Evolutionary conservation across 2,113 vertebrate genomes (phyloP), one percentile per base, ranked within the genome.

Genomic region (Nansenia antarctica): DNA sequence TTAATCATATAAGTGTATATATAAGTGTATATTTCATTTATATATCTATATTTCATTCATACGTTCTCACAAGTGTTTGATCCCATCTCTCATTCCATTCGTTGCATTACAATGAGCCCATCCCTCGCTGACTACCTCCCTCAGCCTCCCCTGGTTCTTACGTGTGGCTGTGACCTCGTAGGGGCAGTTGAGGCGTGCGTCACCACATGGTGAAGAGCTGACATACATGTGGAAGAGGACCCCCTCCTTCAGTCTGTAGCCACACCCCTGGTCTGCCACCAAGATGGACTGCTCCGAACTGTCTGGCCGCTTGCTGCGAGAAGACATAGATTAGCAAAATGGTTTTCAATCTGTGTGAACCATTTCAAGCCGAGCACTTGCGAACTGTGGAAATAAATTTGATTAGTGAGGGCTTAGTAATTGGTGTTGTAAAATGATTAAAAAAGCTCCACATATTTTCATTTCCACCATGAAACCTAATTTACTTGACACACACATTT

Each of bases 141-240:
- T 3, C 24, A n/a, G n/a, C n/a, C n/a, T n/a, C n/a, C n/a, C n/a
- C n/a, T n/a, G 12, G 9, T 7, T 69, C 96, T 98, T 95, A 99
- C 98, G 31, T 73, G 98, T 94, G 0, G 93, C 69, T 5, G 94
- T 93, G 90, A 96, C 94, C 74, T 99, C 96, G 1, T 98, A 96
- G 52, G 97, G 98, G 11, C 97, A 99, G 92, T 98, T 92, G 81
- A 99, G 93, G 49, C 98, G 93, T 0, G 95, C 97, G 0, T 99
- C 98, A 65, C 98, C 97, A 3, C 98, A 99, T 53, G 98, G 98
- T 0, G 97, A 98, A 0, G 96, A 96, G 92, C 94, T 99, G 84
- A 98, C 91, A 18, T 97, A 99, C 86, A 99, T 93, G 76, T 99
- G 98, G 90, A 99, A 99, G 71, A 94, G 93, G 82, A 98, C 73